Conservation (phyloP, 1,140 invertebrate species). For the Habropoda laboriosa region DNA sequence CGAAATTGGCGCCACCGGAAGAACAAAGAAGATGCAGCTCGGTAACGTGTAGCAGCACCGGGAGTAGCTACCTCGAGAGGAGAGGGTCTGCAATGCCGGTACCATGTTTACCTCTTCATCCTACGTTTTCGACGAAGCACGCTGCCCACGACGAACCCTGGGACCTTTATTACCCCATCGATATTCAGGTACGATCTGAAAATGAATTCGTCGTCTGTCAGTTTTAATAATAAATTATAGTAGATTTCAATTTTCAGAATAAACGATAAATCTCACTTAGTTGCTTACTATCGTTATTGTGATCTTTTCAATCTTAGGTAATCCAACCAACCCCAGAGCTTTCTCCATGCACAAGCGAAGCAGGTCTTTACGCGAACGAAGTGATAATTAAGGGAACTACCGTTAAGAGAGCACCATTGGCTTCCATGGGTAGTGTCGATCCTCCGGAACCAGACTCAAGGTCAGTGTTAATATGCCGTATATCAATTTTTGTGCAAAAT, state of each 20-base stretch:
- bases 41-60: conserved; percentile 90
- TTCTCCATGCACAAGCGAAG: conserved; percentile 90
- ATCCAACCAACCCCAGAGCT: conserved; percentile 90
- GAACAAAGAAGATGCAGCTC: conserved; percentile 88
- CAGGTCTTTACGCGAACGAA: conserved; percentile 78
- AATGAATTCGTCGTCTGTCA: too few species aligned
- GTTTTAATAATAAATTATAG: too few species aligned
- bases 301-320: too few species aligned
- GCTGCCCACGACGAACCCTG: conserved; percentile 81
- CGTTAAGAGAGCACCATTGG: conserved; percentile 85
- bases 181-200: conserved; percentile 83
- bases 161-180: conserved; percentile 87
- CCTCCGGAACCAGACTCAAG: conserved; percentile 85
- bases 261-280: too few species aligned
- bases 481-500: not conserved
- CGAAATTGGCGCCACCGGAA: conserved; percentile 79
- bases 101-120: conserved; percentile 84
- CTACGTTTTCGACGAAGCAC: conserved; percentile 76
- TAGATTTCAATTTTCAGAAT: too few species aligned
- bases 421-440: conserved; percentile 89
- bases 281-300: too few species aligned
- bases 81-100: conserved; percentile 89
- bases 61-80: conserved; percentile 90
- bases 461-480: conserved; percentile 71
- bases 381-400: conserved; percentile 52